phyloP scores from a whole-genome alignment of 2,888 invertebrate species.

The Cerceris rybyensis region DNA sequence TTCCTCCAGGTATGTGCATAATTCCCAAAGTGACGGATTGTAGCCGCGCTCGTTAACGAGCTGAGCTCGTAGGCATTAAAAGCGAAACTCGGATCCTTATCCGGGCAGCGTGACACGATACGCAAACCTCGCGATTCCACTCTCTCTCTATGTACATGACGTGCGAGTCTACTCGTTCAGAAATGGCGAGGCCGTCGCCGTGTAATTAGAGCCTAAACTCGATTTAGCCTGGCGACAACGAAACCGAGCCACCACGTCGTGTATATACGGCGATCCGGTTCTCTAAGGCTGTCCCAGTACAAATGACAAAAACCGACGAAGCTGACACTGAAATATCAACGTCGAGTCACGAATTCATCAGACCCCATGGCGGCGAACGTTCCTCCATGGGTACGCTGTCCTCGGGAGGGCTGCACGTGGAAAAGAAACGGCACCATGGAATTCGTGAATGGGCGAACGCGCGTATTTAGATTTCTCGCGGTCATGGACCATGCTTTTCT shows the following conservation, averaged over 20 bases:
- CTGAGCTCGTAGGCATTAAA: slow-evolving; percentile 59
- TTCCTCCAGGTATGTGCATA: slow-evolving; percentile 17
- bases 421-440: slow-evolving; percentile 2
- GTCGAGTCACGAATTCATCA: slow-evolving; percentile 63
- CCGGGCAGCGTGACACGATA: slow-evolving; percentile 71
- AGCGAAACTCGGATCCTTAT: slow-evolving; percentile 67
- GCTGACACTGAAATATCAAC: slow-evolving; percentile 77
- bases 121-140: slow-evolving; percentile 35
- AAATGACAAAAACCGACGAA: slow-evolving; percentile 74
- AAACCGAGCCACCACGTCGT: slow-evolving; percentile 20
- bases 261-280: slow-evolving; percentile 19
- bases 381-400: slow-evolving; percentile 21
- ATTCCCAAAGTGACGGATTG: slow-evolving; percentile 49
- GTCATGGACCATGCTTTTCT: slow-evolving; percentile 15
- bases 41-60: slow-evolving; percentile 56
- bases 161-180: slow-evolving; percentile 11
- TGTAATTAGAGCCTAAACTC: slow-evolving; percentile 71
- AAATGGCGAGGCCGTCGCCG: slow-evolving; percentile 46
- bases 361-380: slow-evolving; percentile 34
- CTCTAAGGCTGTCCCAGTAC: slow-evolving; percentile 57
- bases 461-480: slow-evolving; percentile 7
- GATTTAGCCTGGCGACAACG: slow-evolving; percentile 63
- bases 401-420: slow-evolving; percentile 8
- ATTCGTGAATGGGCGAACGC: slow-evolving; percentile 42
- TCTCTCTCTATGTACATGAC: background rate